Evolutionary conservation across 2,113 vertebrate species (phyloP), one percentile per base, ranked within the genome.

Genomic region (Grammomys surdaster): DNA sequence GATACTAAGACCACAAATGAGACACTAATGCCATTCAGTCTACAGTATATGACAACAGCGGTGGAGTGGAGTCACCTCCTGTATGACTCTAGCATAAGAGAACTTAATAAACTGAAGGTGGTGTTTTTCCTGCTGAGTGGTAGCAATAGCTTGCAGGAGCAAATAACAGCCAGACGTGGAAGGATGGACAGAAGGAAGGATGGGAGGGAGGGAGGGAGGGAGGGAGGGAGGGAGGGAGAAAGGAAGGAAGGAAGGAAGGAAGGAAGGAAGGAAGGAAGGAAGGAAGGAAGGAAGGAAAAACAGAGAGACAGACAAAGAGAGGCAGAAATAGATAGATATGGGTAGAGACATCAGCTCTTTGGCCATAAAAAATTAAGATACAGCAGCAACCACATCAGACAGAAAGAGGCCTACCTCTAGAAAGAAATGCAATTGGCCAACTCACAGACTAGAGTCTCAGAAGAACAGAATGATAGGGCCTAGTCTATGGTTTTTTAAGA

Each of bases 241-340:
- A n/a, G n/a, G n/a, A n/a, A 5, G 7, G 8, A 46, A 46, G 46
- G 6, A 46, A 5, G 46, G 46, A 48, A 48, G 46, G 46, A 48
- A 48, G 7, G 31, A 48, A 3, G 19, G 7, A 7, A 1, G 4
- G 1, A 24, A 3, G 16, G 9, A 24, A 9, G 2, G 9, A 24
- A 9, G 11, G 4, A 1, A 7, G 46, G 6, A 90, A 22, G 1
- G 43, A 81, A 0, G 5, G 19, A 26, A 1, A 5, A 2, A 26
- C 1, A 28, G 11, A 6, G 19, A 6, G 4, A n/a, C 0, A 9
- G 26, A 31, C 26, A 22, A 7, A 19, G 1, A 17, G 28, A 36
- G 8, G 4, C 16, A 48, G 12, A 7, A 26, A 48, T 1, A 26
- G 7, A 80, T 31, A 36, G 33, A 16, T 1, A 20, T 19, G 5